Evolutionary conservation across 2,888 invertebrate genomes (phyloP).

Genomic region (Chromoteleia sp.): DNA sequence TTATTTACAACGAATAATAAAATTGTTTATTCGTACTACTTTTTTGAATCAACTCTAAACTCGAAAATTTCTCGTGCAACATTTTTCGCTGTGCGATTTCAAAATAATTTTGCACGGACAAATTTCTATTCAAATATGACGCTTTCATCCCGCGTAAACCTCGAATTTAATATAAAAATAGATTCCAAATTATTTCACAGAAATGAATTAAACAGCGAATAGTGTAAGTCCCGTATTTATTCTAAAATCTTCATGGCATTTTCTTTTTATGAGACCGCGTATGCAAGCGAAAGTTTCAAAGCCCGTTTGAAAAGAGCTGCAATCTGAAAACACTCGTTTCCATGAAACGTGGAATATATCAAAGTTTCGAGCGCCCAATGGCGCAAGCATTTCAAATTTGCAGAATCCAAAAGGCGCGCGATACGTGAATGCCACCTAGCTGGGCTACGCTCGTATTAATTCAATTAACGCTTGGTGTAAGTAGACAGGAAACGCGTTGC

Average conservation of each 20-base stretch:
- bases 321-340: conserved; percentile 55
- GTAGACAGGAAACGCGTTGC: too few species aligned
- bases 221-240: conserved; percentile 48
- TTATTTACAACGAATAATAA: too few species aligned
- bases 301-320: conserved; percentile 53
- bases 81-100: background rate
- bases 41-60: too few species aligned
- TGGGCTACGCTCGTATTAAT: background rate
- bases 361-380: conserved; percentile 32
- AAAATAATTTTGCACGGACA: background rate
- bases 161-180: conserved; percentile 34
- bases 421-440: background rate
- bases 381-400: conserved; percentile 17
- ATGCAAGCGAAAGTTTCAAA: conserved; percentile 44
- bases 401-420: conserved; percentile 2
- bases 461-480: conserved; percentile 5
- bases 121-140: conserved; percentile 8
- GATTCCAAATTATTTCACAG: conserved; percentile 24
- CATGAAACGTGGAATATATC: conserved; percentile 40
- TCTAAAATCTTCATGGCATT: conserved; percentile 55
- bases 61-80: too few species aligned
- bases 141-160: conserved; percentile 26
- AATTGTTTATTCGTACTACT: too few species aligned
- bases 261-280: conserved; percentile 42
- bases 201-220: conserved; percentile 44